A percentile compares a stretch with the other conserved stretches of the same genome.
phyloP scores from a whole-genome alignment of 2,888 invertebrate genomes.

The Thumatha senex region DNA sequence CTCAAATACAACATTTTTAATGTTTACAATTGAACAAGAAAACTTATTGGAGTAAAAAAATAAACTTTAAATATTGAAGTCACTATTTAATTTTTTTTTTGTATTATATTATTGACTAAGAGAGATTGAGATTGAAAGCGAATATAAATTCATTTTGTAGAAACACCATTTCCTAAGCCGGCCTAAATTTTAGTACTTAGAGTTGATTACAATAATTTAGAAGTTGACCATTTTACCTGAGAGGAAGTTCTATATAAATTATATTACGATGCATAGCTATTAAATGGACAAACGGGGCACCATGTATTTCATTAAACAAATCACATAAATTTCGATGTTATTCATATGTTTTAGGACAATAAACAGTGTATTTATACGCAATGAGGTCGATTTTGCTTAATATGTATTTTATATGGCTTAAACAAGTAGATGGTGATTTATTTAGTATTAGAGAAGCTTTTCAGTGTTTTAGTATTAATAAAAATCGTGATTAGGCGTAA shows the following conservation, averaged over 20 bases:
- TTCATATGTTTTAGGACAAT: slow-evolving; percentile 35
- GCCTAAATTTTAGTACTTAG: slow-evolving; percentile 19
- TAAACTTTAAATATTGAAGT: no score
- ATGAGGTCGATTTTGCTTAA: slow-evolving; percentile 24
- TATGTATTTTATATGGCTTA: slow-evolving; percentile 1
- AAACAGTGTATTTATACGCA: slow-evolving; percentile 21
- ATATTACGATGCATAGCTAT: no score
- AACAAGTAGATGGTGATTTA: slow-evolving; percentile 6
- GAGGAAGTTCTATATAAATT: background rate
- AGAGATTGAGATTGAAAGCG: no score
- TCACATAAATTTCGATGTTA: background rate
- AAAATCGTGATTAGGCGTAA: slow-evolving; percentile 17
- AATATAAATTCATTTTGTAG: slow-evolving; percentile 5
- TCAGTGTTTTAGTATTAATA: slow-evolving; percentile 21
- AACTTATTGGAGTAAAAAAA: no score
- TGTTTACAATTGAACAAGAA: no score
- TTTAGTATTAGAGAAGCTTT: slow-evolving; percentile 18
- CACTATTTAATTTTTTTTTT: no score
- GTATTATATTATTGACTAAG: no score
- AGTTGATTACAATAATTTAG: background rate
- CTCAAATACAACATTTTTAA: no score
- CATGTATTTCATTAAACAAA: slow-evolving; percentile 35
- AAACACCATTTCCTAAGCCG: slow-evolving; percentile 24
- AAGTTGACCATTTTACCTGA: background rate
- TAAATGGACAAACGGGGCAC: slow-evolving; percentile 32